Base-by-base conservation (phyloP, 2,888 invertebrate species). In the Lutraria lutraria region DNA sequence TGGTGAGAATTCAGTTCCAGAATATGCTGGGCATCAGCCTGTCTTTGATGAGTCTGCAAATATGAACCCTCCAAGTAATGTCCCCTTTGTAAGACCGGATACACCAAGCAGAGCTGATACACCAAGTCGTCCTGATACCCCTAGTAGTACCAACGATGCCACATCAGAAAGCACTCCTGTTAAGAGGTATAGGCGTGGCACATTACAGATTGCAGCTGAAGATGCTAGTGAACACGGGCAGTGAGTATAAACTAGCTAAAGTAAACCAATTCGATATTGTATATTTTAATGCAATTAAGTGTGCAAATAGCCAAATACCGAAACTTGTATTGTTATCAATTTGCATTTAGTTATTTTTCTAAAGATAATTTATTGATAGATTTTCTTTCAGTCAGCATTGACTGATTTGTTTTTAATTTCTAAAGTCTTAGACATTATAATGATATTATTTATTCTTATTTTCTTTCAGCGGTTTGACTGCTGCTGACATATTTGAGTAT, bases 401-500 rank as follows among this genome's bases (percentile, higher is more conserved):
- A 43, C 8, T 56, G 56, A 56, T 19, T 56, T 56, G 2, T 16
- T 15, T 8, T 16, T 8, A 16, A 56, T 56, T 16, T 56, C 56
- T 8, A 3, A 56, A 8, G 56, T 16, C 12, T 56, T 56, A 8
- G 13, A 56, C 6, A 3, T 8, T 56, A 12, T 56, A 56, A 56
- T 12, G 13, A 16, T 56, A n/a, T n/a, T 15, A 3, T 19, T 0
- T 25, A 63, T 21, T 63, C 25, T 63, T 19, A 56, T 8, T 60
- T 31, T 54, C 43, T 88, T 90, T 56, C 83, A 89, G 89, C 90
- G 84, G 83, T 86, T 29, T 92, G 54, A 85, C 98, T 31, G 98
- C 99, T 25, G 98, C 98, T 86, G 98, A 98, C 96, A 97, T 99
- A 85, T 98, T 98, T 89, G 99, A 99, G 96, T 99, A 99, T 96